Percentiles rank a stretch among this genome's conserved stretches.
Evolutionary conservation across 2,113 vertebrate species (phyloP).

Genomic region (Prinia subflava): DNA sequence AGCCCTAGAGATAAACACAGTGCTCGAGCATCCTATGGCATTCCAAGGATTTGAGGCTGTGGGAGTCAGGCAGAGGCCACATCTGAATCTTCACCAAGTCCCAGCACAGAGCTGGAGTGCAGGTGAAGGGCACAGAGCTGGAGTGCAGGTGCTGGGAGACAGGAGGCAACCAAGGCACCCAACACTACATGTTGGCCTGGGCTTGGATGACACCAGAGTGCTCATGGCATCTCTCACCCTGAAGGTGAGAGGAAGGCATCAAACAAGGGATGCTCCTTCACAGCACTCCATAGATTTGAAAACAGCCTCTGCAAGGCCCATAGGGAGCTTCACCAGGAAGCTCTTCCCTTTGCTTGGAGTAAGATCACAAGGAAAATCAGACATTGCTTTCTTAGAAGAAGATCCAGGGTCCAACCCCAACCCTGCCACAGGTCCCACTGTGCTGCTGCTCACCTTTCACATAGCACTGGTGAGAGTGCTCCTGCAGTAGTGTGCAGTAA

Average conservation of each 20-base stretch:
- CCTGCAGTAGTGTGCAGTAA: slow-evolving; percentile 91
- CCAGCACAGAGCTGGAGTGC: not conserved
- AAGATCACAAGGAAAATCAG: not conserved
- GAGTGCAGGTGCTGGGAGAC: not conserved
- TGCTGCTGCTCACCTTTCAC: slow-evolving; percentile 75
- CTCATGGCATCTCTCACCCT: not conserved
- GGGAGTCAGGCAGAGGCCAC: not conserved
- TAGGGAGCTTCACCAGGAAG: not conserved
- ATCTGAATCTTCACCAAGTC: not conserved
- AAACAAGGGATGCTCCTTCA: not conserved
- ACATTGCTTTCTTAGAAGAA: not conserved
- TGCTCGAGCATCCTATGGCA: accelerated
- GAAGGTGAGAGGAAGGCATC: not conserved
- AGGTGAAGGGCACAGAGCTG: too few relatives aligned
- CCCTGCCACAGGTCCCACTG: not conserved
- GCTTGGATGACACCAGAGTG: not conserved
- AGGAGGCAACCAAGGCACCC: not conserved
- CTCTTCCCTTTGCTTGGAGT: not conserved
- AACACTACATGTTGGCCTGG: not conserved
- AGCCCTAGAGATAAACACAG: slow-evolving; percentile 71
- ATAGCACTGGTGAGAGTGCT: slow-evolving; percentile 93
- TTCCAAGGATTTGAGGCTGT: not conserved
- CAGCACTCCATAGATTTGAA: not conserved
- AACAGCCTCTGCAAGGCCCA: not conserved
- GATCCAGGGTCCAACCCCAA: not conserved